Conservation (phyloP, 1,140 invertebrate species). For the Eueides isabella region DNA sequence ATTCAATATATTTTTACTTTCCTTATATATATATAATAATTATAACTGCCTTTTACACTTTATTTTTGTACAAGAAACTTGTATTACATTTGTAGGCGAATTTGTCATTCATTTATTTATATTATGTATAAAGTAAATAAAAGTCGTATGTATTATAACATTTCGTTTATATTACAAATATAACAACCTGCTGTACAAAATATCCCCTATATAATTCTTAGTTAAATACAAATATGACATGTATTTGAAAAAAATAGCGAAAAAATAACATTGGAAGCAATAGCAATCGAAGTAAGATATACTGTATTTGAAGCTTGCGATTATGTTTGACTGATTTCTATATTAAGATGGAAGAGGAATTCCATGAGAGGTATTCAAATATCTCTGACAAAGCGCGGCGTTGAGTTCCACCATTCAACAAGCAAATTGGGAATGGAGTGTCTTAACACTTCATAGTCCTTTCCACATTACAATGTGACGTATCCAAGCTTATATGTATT, state of each 20-base stretch:
- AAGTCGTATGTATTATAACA: neutral
- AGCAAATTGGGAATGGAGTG: no score
- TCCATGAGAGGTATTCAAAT: no score
- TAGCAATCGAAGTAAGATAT: neutral
- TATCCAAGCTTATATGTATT: no score
- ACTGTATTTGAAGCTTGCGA: neutral
- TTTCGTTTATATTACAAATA: neutral
- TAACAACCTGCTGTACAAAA: neutral
- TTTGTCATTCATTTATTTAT: neutral
- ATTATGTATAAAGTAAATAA: neutral
- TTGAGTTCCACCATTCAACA: no score
- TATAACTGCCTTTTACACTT: neutral
- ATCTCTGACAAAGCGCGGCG: no score
- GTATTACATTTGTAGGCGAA: neutral
- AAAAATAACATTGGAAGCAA: neutral
- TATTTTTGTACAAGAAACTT: neutral
- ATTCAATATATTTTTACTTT: neutral
- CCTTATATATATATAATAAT: neutral
- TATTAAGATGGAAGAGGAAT: neutral
- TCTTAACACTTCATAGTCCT: no score
- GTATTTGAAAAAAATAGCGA: neutral
- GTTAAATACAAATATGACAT: no score
- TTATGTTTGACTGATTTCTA: neutral
- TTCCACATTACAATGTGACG: no score
- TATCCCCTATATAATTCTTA: neutral